These are phyloP conservation scores for Ispidina lecontei DNA, from an alignment of 2,797 vertebrate species.

Conservation along the genomic window DNA sequence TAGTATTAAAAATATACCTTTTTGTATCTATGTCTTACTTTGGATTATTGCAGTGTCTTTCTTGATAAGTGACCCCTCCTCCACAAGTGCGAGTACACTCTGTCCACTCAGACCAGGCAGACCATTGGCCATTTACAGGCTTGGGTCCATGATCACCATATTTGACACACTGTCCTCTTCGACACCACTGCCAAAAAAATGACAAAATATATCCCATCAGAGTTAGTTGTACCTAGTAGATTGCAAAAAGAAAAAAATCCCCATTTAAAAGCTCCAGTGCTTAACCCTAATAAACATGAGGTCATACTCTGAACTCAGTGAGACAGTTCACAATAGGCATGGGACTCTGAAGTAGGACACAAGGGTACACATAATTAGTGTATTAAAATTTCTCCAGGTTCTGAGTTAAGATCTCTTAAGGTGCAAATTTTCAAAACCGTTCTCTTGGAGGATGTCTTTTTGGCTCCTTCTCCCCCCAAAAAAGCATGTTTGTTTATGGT, in stretches of 20 bases:
- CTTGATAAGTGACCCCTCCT: conserved; percentile 88
- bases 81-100: conserved; percentile 93
- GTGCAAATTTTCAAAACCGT: neutral
- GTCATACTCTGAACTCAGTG: neutral
- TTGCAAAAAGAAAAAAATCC: neutral
- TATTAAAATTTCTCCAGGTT: neutral
- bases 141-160: conserved; percentile 91
- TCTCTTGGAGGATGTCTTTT: neutral
- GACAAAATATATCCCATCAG: conserved; percentile 7
- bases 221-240: neutral
- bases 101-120: conserved; percentile 91
- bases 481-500: neutral
- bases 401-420: neutral
- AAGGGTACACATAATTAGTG: neutral
- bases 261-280: neutral
- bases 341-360: neutral
- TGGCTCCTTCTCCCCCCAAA: neutral
- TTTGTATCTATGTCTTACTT: conserved; percentile 82
- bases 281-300: neutral
- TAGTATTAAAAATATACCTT: neutral
- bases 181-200: conserved; percentile 90
- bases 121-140: conserved; percentile 93
- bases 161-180: conserved; percentile 92
- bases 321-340: neutral
- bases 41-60: conserved; percentile 92